Base-by-base conservation (phyloP, 1,140 invertebrate species). In the Leptonema lineaticorne region DNA sequence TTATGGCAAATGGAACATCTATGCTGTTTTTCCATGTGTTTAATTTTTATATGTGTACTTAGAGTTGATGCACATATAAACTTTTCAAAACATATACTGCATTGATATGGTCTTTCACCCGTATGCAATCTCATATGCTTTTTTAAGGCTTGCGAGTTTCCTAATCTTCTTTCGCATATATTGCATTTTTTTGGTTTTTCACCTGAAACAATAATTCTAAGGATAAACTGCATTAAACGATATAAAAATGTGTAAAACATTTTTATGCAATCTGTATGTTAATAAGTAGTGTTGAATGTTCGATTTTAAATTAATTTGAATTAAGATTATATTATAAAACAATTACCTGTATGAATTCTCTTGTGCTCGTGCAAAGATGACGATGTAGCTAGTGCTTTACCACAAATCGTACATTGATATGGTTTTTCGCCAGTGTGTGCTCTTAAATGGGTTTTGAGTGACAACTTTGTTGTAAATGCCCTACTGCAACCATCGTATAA, bases 351-450 rank as follows among this genome's bases (percentile, higher is more conserved):
- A 46, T 72, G 71, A 28, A 56, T 72, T 11, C 71, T 41, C 30
- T 67, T 72, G 33, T 72, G 71, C 18, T 72, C 71, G 46, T 58
- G 65, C 22, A 72, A 33, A 14, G 71, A 72, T 4, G 71, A 72
- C 6, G 71, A 64, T 24, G 71, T 72, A 22, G 71, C 57, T n/a
- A 72, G 53, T 45, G 74, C 69, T 71, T 84, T 82, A 7, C 81
- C 79, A 76, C 86, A 88, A 29, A 84, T 78, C 68, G 81, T 79
- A 75, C 87, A 89, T 62, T 77, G 77, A 74, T 84, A 87, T 11
- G 86, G 87, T 67, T 83, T 78, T 75, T 88, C 86, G 1, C 86
- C 82, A 0, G 82, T 84, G 66, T 85, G 84, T 2, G 77, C 77
- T 33, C 81, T 78, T 70, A 63, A 14, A 56, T 73, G 72, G 0